Base-by-base conservation (phyloP, 2,888 invertebrate species). In the Arctia plantaginis region DNA sequence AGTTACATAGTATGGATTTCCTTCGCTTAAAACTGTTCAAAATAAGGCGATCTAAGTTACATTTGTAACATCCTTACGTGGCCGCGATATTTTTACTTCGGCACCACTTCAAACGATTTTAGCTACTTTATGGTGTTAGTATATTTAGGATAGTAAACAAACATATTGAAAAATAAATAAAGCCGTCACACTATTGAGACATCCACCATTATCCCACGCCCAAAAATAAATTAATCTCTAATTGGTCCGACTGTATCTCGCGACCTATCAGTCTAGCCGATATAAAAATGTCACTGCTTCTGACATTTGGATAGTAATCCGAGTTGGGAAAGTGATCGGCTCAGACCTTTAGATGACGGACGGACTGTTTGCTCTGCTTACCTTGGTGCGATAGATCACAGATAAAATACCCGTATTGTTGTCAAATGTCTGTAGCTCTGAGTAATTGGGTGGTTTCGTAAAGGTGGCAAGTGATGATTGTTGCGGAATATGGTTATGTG, bases 221-320 rank as follows among this genome's bases (percentile, higher is more conserved):
- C 83, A 77, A 86, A 89, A 87, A 91, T 89, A 93, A 92, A 93
- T 93, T 93, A 93, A 94, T 94, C 91, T 93, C 90, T 94, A 95
- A 95, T 95, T 95, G 94, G 92, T 87, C 85, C 85, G 95, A 94
- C 94, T 87, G 83, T 93, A 95, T 94, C 95, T 86, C 76, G 89
- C 87, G 82, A 89, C 89, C 90, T 89, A 76, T 90, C 92, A 89
- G 94, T 94, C 93, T 91, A 88, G 84, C 91, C 86, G 90, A 88
- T 90, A 94, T 95, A 95, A 95, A 95, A 95, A 95, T 95, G 95
- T 95, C 95, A 94, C 90, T 89, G 91, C 90, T 90, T 87, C 86
- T 94, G 95, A 94, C 95, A 95, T 95, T 95, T 85, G 92, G 90
- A 90, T 90, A 89, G 92, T 94, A 95, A 95, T 94, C 95, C 93